These are phyloP conservation scores for Lepidocyrtinus sp. DNA, from an alignment of 2,888 invertebrate species.

Conservation along the genomic window DNA sequence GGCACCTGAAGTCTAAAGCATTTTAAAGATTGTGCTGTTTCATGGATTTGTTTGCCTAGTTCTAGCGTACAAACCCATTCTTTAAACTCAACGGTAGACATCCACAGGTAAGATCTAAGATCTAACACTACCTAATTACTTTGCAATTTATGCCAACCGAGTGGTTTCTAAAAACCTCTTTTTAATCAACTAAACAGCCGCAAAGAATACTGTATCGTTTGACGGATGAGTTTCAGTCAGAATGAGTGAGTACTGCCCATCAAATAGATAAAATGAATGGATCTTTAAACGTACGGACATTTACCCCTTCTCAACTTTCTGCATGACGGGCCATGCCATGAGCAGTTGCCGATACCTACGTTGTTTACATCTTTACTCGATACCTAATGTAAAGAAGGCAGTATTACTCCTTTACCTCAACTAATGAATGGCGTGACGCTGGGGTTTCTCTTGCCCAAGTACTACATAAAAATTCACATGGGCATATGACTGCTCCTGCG, in stretches of 20 bases:
- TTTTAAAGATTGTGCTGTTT: conserved; percentile 2
- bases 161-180: conserved; percentile 19
- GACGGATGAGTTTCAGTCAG: conserved; percentile 26
- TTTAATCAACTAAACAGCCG: background rate
- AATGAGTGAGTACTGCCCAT: background rate
- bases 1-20: conserved; percentile 25
- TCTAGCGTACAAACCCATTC: background rate
- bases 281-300: conserved; percentile 54
- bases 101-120: background rate
- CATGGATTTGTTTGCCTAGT: conserved; percentile 49
- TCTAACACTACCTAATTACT: background rate
- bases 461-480: conserved; percentile 8
- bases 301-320: conserved; percentile 57
- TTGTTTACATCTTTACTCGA: conserved; percentile 6
- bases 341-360: background rate
- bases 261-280: conserved; percentile 32
- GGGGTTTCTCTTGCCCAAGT: conserved; percentile 24
- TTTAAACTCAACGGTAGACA: background rate
- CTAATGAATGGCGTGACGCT: conserved; percentile 26
- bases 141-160: too few relatives aligned
- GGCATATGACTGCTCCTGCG: conserved; percentile 14
- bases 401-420: conserved; percentile 12
- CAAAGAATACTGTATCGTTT: conserved; percentile 25
- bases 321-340: conserved; percentile 41
- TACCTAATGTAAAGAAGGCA: too few relatives aligned